Percentiles rank a stretch among this genome's conserved stretches.
phyloP scores from a whole-genome alignment of 2,797 vertebrate species.

The Mormyrus proboscirostris region DNA sequence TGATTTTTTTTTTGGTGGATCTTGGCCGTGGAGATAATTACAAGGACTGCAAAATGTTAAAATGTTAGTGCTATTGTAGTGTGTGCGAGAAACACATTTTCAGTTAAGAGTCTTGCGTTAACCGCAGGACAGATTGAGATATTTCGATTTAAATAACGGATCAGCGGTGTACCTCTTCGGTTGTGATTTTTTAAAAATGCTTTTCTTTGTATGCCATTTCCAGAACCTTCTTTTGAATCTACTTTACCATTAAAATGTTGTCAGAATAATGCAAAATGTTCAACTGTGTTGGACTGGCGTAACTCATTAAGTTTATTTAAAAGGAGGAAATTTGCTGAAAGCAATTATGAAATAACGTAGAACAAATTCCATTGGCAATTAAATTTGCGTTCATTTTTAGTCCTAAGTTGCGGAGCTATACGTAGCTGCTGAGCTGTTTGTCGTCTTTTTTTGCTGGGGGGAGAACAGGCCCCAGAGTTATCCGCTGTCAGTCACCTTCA shows the following conservation, averaged over 20 bases:
- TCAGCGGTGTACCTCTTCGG: neutral
- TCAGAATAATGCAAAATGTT: neutral
- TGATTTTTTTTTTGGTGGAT: neutral
- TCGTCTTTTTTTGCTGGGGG: neutral
- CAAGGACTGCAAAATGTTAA: slow-evolving; percentile 19
- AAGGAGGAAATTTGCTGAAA: neutral
- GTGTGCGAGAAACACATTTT: neutral
- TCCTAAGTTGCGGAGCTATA: neutral
- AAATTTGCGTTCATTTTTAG: neutral
- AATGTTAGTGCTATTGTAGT: slow-evolving; percentile 39
- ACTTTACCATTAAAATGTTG: neutral
- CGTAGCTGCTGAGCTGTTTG: neutral
- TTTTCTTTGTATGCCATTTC: neutral
- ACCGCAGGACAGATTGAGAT: neutral
- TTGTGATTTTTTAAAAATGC: neutral
- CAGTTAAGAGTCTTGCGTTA: neutral
- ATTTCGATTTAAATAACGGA: slow-evolving; percentile 3
- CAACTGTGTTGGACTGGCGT: neutral
- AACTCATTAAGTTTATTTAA: neutral
- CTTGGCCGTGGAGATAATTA: neutral
- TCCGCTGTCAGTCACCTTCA: neutral
- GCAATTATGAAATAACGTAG: neutral
- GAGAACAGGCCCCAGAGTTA: neutral
- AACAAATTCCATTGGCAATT: neutral
- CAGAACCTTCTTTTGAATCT: neutral